Evolutionary conservation across 2,888 invertebrate genomes (phyloP).

Genomic region (Dasysyrphus albostriatus): DNA sequence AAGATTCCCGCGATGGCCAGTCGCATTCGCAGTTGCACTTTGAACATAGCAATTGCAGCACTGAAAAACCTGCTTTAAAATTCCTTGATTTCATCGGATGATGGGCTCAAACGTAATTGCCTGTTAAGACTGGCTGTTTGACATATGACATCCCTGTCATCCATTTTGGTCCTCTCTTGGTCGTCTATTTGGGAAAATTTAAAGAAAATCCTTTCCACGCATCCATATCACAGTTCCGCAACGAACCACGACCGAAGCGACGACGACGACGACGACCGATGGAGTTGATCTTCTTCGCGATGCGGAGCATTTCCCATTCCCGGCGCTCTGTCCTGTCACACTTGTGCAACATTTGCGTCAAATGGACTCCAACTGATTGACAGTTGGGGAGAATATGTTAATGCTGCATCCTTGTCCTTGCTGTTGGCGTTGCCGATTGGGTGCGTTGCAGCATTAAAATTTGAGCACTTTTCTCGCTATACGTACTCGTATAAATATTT

Average conservation of each 20-base stretch:
- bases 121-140: conserved; percentile 72
- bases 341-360: conserved; percentile 67
- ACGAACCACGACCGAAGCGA: not conserved
- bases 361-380: conserved; percentile 66
- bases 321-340: conserved; percentile 51
- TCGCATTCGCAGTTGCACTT: conserved; percentile 9
- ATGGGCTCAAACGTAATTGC: conserved; percentile 73
- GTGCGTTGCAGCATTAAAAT: conserved; percentile 68
- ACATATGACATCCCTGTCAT: conserved; percentile 74
- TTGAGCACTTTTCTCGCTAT: conserved; percentile 41
- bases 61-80: conserved; percentile 38
- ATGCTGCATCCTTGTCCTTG: conserved; percentile 43
- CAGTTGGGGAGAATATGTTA: conserved; percentile 67
- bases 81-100: conserved; percentile 61
- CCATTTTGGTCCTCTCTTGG: conserved; percentile 59
- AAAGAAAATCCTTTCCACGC: conserved; percentile 56
- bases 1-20: conserved; percentile 45
- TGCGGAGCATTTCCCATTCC: conserved; percentile 33
- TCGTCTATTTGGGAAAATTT: conserved; percentile 22
- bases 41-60: not conserved
- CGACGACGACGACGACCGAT: no score
- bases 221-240: conserved; percentile 23
- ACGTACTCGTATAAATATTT: not conserved
- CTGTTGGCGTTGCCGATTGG: conserved; percentile 22
- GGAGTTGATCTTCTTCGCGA: not conserved